A percentile compares a stretch with the other conserved stretches of the same genome.
These are phyloP conservation scores for Ennomos erosarius DNA, from an alignment of 2,888 invertebrate genomes.

Conservation along the genomic window DNA sequence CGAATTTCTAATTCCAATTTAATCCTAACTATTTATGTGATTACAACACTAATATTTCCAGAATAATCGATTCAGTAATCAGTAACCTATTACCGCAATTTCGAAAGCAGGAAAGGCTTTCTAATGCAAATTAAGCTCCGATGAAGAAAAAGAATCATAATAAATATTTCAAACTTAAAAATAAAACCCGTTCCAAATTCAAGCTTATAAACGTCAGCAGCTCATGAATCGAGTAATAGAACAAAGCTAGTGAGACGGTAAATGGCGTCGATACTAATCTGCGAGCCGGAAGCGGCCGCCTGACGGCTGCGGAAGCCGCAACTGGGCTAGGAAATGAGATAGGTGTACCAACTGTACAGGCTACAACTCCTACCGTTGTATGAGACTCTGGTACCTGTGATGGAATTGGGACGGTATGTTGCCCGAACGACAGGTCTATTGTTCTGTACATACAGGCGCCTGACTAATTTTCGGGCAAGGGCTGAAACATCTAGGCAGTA, in stretches of 20 bases:
- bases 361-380: slow-evolving; percentile 18
- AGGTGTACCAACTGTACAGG: slow-evolving; percentile 65
- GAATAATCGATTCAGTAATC: slow-evolving; percentile 17
- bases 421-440: slow-evolving; percentile 14
- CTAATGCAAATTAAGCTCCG: slow-evolving; percentile 15
- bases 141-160: slow-evolving; percentile 4
- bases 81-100: slow-evolving; percentile 13
- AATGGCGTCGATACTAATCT: slow-evolving; percentile 82
- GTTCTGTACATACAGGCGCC: background rate
- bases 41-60: slow-evolving; percentile 12
- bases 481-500: background rate
- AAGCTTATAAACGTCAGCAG: slow-evolving; percentile 28
- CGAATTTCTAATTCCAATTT: background rate
- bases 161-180: slow-evolving; percentile 7
- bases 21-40: slow-evolving; percentile 2
- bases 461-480: slow-evolving; percentile 16
- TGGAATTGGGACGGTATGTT: slow-evolving; percentile 63
- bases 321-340: slow-evolving; percentile 85
- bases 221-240: slow-evolving; percentile 67
- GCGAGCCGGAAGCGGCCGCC: slow-evolving; percentile 79
- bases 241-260: slow-evolving; percentile 68
- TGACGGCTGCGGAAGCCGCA: slow-evolving; percentile 81
- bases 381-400: slow-evolving; percentile 45
- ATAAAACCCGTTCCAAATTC: slow-evolving; percentile 34
- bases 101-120: slow-evolving; percentile 1